Conservation (phyloP, 2,797 vertebrate genomes). For the Cuculus canorus region DNA sequence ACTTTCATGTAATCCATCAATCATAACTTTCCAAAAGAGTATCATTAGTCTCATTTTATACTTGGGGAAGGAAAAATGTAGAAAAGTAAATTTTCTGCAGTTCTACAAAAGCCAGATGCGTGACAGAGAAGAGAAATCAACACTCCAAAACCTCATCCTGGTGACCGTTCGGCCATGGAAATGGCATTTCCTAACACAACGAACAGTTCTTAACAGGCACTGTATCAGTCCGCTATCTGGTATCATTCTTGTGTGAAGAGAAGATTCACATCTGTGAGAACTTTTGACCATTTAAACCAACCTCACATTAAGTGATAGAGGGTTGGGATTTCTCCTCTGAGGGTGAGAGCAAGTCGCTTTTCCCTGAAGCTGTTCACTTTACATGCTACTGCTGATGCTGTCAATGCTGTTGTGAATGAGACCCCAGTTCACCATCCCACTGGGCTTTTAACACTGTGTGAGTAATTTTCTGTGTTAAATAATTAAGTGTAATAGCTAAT, state of each 20-base stretch:
- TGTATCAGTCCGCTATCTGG: neutral
- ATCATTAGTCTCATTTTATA: neutral
- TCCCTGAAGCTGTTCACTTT: slow-evolving; percentile 9
- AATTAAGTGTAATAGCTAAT: slow-evolving; percentile 75
- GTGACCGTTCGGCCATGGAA: neutral
- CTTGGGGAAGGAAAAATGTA: neutral
- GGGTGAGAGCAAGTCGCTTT: neutral
- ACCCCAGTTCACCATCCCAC: slow-evolving; percentile 53
- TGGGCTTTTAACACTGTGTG: slow-evolving; percentile 46
- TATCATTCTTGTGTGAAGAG: accelerated
- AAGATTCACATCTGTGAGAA: neutral
- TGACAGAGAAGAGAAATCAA: neutral
- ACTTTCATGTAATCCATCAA: neutral
- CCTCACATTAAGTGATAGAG: neutral
- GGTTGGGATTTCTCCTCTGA: neutral
- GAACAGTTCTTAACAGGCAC: neutral
- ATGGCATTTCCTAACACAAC: neutral
- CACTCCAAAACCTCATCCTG: neutral
- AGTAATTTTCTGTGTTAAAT: slow-evolving; percentile 72
- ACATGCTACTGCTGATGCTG: neutral
- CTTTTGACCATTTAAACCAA: neutral
- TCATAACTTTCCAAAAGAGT: neutral
- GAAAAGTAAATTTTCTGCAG: neutral
- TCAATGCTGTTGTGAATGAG: neutral
- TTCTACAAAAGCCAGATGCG: neutral